These are phyloP conservation scores for Liopterus haemorrhoidalis DNA, from an alignment of 2,888 invertebrate genomes.

Conservation along the genomic window DNA sequence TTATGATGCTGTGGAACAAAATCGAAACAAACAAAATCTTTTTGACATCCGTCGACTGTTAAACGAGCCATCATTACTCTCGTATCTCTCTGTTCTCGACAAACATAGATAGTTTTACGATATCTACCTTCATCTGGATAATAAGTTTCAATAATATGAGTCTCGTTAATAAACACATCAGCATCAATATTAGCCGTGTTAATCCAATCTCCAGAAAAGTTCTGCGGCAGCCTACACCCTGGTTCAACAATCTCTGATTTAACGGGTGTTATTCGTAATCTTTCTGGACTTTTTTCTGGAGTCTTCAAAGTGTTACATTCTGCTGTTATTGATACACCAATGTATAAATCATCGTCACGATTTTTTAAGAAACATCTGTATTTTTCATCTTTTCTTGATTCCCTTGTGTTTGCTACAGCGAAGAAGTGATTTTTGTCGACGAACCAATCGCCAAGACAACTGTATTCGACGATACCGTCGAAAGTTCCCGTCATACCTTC, in stretches of 20 bases:
- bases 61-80: constrained; percentile 94
- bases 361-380: constrained; percentile 92
- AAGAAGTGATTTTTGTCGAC: constrained; percentile 94
- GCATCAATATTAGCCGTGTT: constrained; percentile 97
- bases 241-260: constrained; percentile 86
- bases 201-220: constrained; percentile 92
- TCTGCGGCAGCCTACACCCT: constrained; percentile 86
- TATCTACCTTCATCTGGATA: constrained; percentile 88
- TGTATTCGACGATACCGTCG: constrained; percentile 86
- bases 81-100: constrained; percentile 85
- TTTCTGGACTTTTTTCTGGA: constrained; percentile 87
- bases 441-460: constrained; percentile 93
- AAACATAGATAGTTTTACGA: constrained; percentile 86
- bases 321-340: constrained; percentile 89
- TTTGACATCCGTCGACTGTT: constrained; percentile 95
- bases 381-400: constrained; percentile 89
- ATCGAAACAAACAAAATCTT: constrained; percentile 95
- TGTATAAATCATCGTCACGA: constrained; percentile 86
- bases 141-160: constrained; percentile 93
- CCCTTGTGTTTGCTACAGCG: constrained; percentile 94
- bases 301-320: constrained; percentile 90
- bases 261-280: constrained; percentile 73
- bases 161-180: constrained; percentile 88
- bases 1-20: constrained; percentile 95
- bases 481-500: constrained; percentile 84